Percentiles rank a stretch among this genome's conserved stretches.
phyloP scores from a whole-genome alignment of 2,888 invertebrate genomes.

The Heterodera filipjevi region DNA sequence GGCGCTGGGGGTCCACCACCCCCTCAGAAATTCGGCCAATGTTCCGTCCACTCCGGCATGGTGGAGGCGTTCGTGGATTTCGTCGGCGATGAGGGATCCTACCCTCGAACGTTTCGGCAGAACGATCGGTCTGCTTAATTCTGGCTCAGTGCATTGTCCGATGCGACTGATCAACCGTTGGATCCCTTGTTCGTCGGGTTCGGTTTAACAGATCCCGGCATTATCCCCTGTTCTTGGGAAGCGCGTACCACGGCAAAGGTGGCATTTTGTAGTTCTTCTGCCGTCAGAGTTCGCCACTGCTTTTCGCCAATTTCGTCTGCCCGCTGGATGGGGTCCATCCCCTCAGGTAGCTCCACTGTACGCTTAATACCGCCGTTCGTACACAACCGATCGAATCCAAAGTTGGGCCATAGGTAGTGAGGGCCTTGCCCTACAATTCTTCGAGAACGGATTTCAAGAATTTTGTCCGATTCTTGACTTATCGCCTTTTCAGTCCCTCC shows the following conservation, averaged over 20 bases:
- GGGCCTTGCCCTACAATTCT: not conserved
- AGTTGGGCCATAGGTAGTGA: not conserved
- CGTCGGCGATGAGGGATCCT: not conserved
- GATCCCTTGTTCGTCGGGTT: not conserved
- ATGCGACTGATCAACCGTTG: not conserved
- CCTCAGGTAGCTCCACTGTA: too few relatives aligned
- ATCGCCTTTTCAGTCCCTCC: not conserved
- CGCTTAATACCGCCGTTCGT: too few relatives aligned
- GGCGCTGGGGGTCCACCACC: slow-evolving; percentile 20
- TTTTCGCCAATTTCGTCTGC: too few relatives aligned
- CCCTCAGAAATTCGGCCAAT: not conserved
- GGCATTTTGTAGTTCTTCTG: not conserved
- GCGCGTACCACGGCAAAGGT: not conserved
- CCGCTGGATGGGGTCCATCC: too few relatives aligned
- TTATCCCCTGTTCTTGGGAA: not conserved
- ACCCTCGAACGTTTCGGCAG: slow-evolving; percentile 24
- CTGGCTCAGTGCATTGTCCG: not conserved
- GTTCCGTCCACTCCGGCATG: slow-evolving; percentile 29
- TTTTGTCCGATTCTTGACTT: not conserved
- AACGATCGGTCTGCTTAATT: not conserved
- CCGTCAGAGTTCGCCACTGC: not conserved
- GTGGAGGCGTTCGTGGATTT: not conserved
- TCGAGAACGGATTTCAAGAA: too few relatives aligned
- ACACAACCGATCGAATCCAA: not conserved
- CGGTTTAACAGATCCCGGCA: not conserved